Base-by-base conservation (phyloP, 92 coral and sea anemone genomes). In the Phenganax marumi region DNA sequence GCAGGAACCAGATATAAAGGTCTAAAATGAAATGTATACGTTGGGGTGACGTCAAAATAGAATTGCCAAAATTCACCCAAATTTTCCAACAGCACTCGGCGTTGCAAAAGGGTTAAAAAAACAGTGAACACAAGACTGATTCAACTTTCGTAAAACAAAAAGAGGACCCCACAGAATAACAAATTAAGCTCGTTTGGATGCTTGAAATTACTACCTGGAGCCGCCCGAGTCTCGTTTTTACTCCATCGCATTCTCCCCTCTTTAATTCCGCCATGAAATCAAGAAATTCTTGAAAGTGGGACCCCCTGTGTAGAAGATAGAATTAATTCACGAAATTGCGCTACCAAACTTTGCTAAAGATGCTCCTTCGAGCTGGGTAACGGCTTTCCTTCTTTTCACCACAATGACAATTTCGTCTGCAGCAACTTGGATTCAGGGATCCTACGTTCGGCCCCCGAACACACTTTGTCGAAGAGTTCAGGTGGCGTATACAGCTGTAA, bases 241-340 rank as follows among this genome's bases (percentile, higher is more conserved):
- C 91, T 12, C 97, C 98, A 39, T 90, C 90, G 50, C 98, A 95
- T 66, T 89, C 86, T 7, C 97, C 98, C 57, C 92, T 92, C 76
- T 95, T 95, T 81, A 95, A 95, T 16, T 93, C 86, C 4, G 98
- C 98, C 84, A 95, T 76, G 76, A 95, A 87, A 24, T 90, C 93
- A 39, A 95, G 87, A 75, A 92, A 88, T 78, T 92, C 97, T 18
- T 91, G 91, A 51, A 95, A 95, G 72, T 95, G 98, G 60, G 91
- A 89, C 22, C 98, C 98, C 63, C 98, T 94, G 68, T 24, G 22
- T 48, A 70, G 12, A 72, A 23, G 51, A 24, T 14, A 72, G 47
- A 48, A 13, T 49, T 43, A 49, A 2, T 8, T 12, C 7, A 14
- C 10, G 13, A 46, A n/a, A 8, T 7, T 12, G 8, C 0, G 46